phyloP scores from a whole-genome alignment of 2,113 vertebrate species.

The Corydoras sp. region DNA sequence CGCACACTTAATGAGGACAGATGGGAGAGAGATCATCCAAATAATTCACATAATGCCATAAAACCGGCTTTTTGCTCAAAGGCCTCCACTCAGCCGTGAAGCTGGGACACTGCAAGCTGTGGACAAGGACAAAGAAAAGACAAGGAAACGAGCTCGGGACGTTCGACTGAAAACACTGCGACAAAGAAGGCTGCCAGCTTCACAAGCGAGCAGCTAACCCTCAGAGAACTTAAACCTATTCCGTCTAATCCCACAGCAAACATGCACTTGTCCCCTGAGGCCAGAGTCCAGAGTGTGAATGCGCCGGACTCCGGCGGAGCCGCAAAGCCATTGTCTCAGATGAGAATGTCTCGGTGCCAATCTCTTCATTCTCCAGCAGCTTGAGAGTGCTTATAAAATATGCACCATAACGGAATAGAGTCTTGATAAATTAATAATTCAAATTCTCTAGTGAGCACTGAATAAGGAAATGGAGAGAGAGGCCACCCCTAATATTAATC shows the following conservation, averaged over 20 bases:
- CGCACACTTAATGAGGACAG: constrained; percentile 18
- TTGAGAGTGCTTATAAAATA: constrained; percentile 46
- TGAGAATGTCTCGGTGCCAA: constrained; percentile 4
- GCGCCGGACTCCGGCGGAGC: not conserved
- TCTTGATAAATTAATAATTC: constrained; percentile 47
- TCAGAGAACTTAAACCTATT: constrained; percentile 27
- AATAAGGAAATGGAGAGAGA: constrained; percentile 17
- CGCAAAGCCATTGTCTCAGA: constrained; percentile 11
- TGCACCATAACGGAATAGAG: constrained; percentile 47
- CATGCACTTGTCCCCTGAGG: constrained; percentile 16
- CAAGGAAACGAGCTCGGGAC: not conserved
- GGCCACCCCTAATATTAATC: constrained; percentile 19
- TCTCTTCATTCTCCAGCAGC: constrained; percentile 26
- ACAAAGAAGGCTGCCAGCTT: not conserved
- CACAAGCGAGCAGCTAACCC: constrained; percentile 29
- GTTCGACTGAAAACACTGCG: constrained; percentile 3
- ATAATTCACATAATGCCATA: constrained; percentile 18
- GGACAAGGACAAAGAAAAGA: constrained; percentile 16
- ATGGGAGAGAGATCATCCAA: constrained; percentile 33
- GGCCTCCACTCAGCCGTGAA: constrained; percentile 7
- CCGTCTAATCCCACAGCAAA: constrained; percentile 36
- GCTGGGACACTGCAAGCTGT: not conserved
- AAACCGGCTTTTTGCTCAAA: constrained; percentile 11
- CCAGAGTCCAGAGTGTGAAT: constrained; percentile 4
- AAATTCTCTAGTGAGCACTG: constrained; percentile 23